Conservation (phyloP, 2,888 invertebrate genomes). For the Electrophaes corylata region DNA sequence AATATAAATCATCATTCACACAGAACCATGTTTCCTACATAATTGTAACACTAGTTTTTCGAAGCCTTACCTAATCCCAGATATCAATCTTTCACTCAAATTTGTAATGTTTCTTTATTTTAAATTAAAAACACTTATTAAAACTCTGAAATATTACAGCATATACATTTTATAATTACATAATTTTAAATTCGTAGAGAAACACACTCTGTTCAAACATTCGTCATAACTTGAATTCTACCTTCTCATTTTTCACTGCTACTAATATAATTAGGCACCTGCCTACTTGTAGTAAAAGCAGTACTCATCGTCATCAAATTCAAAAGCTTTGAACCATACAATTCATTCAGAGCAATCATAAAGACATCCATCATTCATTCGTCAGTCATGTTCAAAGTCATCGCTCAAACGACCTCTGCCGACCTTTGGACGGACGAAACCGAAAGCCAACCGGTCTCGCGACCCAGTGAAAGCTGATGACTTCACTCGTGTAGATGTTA, state of each 20-base stretch:
- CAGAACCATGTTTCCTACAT: no score
- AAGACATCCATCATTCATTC: constrained; percentile 6
- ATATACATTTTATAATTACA: no score
- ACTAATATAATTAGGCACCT: background rate
- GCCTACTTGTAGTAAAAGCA: background rate
- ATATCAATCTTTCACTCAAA: no score
- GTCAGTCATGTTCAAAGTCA: constrained; percentile 19
- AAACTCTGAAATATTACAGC: no score
- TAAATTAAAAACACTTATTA: no score
- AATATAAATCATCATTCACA: no score
- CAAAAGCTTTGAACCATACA: constrained; percentile 1
- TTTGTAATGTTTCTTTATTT: no score
- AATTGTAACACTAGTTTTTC: no score
- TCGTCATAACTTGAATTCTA: background rate
- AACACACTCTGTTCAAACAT: no score
- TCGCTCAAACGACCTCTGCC: constrained; percentile 16
- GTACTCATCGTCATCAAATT: background rate
- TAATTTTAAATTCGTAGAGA: no score
- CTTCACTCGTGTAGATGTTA: constrained; percentile 36
- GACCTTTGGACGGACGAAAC: constrained; percentile 24
- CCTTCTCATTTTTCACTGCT: background rate
- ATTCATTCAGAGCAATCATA: background rate
- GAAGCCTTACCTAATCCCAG: no score
- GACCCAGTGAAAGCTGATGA: constrained; percentile 30
- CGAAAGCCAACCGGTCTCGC: constrained; percentile 25